phyloP scores from a whole-genome alignment of 2,888 invertebrate species.

The Ichneumoninae sp. region DNA sequence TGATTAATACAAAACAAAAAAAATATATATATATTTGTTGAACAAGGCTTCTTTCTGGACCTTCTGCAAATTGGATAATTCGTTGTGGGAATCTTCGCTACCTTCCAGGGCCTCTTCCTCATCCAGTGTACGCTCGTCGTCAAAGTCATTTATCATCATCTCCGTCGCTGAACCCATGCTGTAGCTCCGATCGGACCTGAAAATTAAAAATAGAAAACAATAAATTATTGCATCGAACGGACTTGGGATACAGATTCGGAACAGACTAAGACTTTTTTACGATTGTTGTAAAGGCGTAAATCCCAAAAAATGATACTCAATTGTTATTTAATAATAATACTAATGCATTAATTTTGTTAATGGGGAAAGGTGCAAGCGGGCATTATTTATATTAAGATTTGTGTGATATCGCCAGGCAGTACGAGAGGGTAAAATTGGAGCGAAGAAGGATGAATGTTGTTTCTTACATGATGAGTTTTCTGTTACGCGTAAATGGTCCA shows the following conservation, averaged over 20 bases:
- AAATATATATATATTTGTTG: not conserved
- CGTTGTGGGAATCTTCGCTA: slow-evolving; percentile 94
- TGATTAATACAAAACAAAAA: not conserved
- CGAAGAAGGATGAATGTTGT: not conserved
- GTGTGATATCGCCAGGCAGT: not conserved
- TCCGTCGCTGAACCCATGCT: slow-evolving; percentile 97
- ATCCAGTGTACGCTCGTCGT: slow-evolving; percentile 98
- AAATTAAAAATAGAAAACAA: slow-evolving; percentile 46
- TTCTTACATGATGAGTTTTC: slow-evolving; percentile 62
- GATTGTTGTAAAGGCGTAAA: not conserved
- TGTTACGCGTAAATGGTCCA: slow-evolving; percentile 45
- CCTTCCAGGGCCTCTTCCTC: slow-evolving; percentile 98
- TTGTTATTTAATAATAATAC: not conserved
- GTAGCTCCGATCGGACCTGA: slow-evolving; percentile 85
- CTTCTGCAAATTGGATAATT: slow-evolving; percentile 94
- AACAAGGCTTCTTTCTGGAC: slow-evolving; percentile 80
- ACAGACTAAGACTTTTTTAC: not conserved
- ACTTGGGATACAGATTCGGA: not conserved
- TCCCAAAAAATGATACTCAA: not conserved
- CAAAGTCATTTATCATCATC: slow-evolving; percentile 99
- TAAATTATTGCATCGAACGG: not conserved
- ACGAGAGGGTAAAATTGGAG: not conserved
- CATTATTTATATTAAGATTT: not conserved
- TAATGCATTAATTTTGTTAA: not conserved
- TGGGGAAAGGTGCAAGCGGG: not conserved